A percentile compares a stretch with the other conserved stretches of the same genome.
phyloP scores from a whole-genome alignment of 2,113 vertebrate species.

The Eudyptes chrysolophus region DNA sequence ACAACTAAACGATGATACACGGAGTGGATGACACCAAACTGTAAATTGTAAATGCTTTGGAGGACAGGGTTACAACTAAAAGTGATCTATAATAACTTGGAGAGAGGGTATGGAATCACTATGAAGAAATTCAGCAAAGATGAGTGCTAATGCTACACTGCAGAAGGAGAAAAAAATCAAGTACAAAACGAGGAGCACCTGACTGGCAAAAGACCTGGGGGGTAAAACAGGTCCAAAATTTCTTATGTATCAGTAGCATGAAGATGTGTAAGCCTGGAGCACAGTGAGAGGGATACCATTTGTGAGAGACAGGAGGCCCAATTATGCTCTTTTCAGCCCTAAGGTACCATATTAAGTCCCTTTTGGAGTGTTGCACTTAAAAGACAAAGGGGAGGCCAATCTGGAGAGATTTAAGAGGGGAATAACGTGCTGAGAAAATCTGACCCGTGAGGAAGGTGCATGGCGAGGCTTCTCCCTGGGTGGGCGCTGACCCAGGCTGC shows the following conservation, averaged over 20 bases:
- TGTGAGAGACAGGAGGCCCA: neutral
- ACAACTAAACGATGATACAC: neutral
- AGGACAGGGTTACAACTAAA: neutral
- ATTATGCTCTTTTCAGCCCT: neutral
- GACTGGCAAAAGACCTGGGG: neutral
- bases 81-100: neutral
- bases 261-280: neutral
- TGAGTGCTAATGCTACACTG: neutral
- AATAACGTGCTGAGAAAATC: neutral
- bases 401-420: neutral
- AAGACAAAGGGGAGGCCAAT: neutral
- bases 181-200: neutral
- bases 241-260: neutral
- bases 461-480: accelerated
- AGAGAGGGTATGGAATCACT: neutral
- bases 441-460: neutral
- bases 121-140: neutral
- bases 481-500: neutral
- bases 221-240: neutral
- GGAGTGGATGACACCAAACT: neutral
- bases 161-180: neutral
- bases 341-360: neutral
- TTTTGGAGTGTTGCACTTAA: neutral
- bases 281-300: neutral
- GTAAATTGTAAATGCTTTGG: neutral